These are phyloP conservation scores for Leucophenga varia DNA, from an alignment of 1,140 invertebrate species.

Conservation along the genomic window DNA sequence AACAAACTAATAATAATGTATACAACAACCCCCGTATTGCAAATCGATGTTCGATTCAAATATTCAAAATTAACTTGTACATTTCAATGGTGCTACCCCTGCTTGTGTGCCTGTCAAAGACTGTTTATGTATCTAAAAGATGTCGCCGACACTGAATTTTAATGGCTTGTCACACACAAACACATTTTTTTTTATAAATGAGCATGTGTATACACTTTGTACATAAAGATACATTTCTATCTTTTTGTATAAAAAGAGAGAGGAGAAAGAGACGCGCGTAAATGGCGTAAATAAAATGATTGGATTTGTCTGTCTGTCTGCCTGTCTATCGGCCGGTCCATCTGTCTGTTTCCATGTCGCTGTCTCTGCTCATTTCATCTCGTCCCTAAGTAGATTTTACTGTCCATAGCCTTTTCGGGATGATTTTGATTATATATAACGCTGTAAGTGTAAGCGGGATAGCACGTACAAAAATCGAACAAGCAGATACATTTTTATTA, in stretches of 20 bases:
- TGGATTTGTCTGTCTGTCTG: slow-evolving; percentile 35
- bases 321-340: no score
- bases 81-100: no score
- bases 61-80: slow-evolving; percentile 47
- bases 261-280: no score
- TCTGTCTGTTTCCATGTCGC: no score
- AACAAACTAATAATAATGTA: slow-evolving; percentile 45
- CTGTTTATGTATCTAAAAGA: no score
- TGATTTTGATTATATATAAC: not conserved
- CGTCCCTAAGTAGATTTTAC: not conserved
- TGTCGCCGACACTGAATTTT: no score
- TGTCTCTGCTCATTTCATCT: no score
- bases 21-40: slow-evolving; percentile 29
- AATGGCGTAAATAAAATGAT: slow-evolving; percentile 55
- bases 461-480: not conserved
- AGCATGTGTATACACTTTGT: slow-evolving; percentile 24
- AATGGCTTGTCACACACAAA: slow-evolving; percentile 11
- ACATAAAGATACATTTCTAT: slow-evolving; percentile 54
- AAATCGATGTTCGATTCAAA: slow-evolving; percentile 43
- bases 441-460: not conserved
- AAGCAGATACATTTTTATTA: slow-evolving; percentile 35
- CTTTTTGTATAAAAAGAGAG: no score
- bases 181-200: not conserved
- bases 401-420: not conserved
- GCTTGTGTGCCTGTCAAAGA: no score